Base-by-base conservation (phyloP, 30 jellyfish, hydroid and myxozoan genomes). In the Chrysaora quinquecirrha region DNA sequence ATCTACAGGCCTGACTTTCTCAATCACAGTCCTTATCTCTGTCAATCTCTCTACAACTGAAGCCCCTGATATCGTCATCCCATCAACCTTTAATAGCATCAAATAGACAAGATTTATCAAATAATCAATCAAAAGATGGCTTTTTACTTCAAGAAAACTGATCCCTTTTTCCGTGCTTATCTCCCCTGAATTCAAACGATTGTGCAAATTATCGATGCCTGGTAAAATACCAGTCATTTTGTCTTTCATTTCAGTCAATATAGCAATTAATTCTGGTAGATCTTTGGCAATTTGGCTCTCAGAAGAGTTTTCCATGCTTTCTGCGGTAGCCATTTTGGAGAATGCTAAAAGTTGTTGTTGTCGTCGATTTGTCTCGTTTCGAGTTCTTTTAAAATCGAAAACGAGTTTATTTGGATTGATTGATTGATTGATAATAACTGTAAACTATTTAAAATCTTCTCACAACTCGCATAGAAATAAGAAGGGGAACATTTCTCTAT, bases 1-100 rank as follows among this genome's bases (percentile, higher is more conserved):
- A 71, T 94, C 97, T 29, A 87, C 65, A 0, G 99, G 96, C 54
- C 96, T 89, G 30, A 88, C 77, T 60, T 94, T 94, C 71, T 94
- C 99, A 23, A 94, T 58, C 24, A 85, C 70, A 0, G 97, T 94
- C 62, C 99, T 65, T 38, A 73, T 71, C 56, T 88, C 97, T 3
- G 85, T 89, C 18, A 94, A 56, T 56, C 99, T 71, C 22, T 94
- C 96, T 19, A 94, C 78, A 32, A 89, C 90, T 16, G 95, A 82
- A 52, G 77, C 71, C 7, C 75, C 95, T 0, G 61, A 58, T 14
- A 94, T 71, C 12, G 90, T 28, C n/a, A 54, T 32, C 29, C 99
- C 97, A 70, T 87, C 91, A 20, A 94, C 54, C 68, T 94, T 94
- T 56, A 77, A 31, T 11, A 88, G 29, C 95, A 94, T 82, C 14